A percentile compares a stretch with the other conserved stretches of the same genome.
Conservation (phyloP, 2,888 invertebrate genomes). For the Yponomeuta sedellus region DNA sequence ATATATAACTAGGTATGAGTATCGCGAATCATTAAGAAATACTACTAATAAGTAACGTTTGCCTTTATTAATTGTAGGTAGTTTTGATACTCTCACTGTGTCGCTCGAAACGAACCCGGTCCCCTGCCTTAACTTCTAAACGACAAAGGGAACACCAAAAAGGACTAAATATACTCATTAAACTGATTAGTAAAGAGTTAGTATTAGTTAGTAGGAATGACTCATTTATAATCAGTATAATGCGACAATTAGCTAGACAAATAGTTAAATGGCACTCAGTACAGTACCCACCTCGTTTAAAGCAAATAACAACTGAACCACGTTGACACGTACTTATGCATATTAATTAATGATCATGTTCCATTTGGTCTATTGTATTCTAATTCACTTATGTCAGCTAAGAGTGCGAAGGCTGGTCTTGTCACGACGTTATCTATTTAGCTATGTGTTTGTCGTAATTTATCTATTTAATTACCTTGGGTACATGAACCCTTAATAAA, state of each 20-base stretch:
- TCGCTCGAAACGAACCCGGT: too few relatives aligned
- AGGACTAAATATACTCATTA: too few relatives aligned
- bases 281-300: neutral
- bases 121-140: too few relatives aligned
- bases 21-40: too few relatives aligned
- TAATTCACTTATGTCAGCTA: slow-evolving; percentile 56
- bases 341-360: slow-evolving; percentile 54
- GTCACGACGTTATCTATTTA: slow-evolving; percentile 49
- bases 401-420: slow-evolving; percentile 54
- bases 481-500: neutral
- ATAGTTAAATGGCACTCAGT: neutral
- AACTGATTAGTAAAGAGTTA: too few relatives aligned
- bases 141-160: too few relatives aligned
- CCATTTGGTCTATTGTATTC: slow-evolving; percentile 65
- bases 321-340: slow-evolving; percentile 29
- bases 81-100: too few relatives aligned
- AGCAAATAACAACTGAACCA: slow-evolving; percentile 1
- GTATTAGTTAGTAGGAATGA: neutral
- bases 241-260: neutral
- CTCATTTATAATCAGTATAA: neutral
- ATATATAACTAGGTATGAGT: too few relatives aligned
- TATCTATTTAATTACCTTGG: neutral
- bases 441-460: neutral
- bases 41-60: too few relatives aligned
- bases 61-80: too few relatives aligned